These are phyloP conservation scores for Lithophane leautieri DNA, from an alignment of 2,888 invertebrate species.

Conservation along the genomic window DNA sequence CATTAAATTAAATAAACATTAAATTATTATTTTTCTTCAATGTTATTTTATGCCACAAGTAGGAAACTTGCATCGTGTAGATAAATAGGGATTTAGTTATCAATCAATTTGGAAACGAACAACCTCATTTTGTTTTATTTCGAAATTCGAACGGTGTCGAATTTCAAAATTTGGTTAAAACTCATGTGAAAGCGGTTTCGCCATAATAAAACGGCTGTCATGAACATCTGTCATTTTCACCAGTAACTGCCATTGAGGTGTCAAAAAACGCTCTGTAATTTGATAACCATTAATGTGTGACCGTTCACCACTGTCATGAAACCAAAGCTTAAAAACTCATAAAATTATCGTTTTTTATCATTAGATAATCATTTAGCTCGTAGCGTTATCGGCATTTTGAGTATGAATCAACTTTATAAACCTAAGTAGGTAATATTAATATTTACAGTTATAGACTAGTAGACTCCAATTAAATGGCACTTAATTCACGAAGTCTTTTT, in stretches of 20 bases:
- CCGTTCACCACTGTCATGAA: not conserved
- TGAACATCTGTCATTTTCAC: not conserved
- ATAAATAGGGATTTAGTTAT: not conserved
- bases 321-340: not conserved
- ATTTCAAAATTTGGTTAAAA: too few species aligned
- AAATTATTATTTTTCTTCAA: not conserved
- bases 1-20: not conserved
- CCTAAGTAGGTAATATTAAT: constrained; percentile 6
- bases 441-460: constrained; percentile 73
- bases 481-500: constrained; percentile 70
- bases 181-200: too few species aligned
- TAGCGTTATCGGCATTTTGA: constrained; percentile 17
- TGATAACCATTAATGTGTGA: not conserved
- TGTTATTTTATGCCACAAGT: not conserved
- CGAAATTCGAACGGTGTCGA: not conserved
- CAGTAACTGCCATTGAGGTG: not conserved
- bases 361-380: not conserved
- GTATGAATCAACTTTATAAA: constrained; percentile 8
- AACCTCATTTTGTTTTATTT: not conserved
- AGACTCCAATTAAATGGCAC: constrained; percentile 75
- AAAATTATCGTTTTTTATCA: not conserved
- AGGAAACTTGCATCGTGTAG: not conserved
- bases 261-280: not conserved
- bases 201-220: not conserved
- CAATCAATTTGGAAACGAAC: not conserved